Conservation (phyloP, 2,113 vertebrate genomes). For the Stictonetta naevosa region DNA sequence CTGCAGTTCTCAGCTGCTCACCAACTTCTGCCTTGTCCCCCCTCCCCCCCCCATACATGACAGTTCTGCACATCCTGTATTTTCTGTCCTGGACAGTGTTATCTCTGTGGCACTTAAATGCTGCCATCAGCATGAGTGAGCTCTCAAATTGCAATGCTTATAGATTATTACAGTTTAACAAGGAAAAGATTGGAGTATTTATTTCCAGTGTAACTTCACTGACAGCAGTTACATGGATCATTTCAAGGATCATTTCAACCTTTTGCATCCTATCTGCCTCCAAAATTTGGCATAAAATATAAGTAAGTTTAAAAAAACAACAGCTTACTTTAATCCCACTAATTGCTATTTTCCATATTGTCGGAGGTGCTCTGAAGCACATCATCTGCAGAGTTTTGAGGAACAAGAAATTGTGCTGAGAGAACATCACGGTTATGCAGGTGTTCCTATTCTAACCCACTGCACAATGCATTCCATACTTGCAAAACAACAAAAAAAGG, state of each 20-base stretch:
- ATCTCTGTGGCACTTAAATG: background rate
- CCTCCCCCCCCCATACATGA: background rate
- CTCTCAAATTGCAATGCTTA: background rate
- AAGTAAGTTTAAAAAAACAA: background rate
- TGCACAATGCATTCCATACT: constrained; percentile 16
- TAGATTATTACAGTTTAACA: background rate
- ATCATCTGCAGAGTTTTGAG: background rate
- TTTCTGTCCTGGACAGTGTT: background rate
- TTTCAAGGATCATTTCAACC: background rate
- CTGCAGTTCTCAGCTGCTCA: constrained; percentile 23
- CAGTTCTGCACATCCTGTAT: background rate
- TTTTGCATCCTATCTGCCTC: background rate
- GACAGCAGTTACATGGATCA: background rate
- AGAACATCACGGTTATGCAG: constrained; percentile 26
- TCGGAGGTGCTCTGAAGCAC: background rate
- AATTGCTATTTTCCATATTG: background rate
- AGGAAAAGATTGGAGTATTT: background rate
- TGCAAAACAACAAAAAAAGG: constrained; percentile 14
- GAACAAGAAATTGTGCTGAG: background rate
- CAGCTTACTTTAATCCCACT: background rate
- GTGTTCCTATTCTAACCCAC: constrained; percentile 3
- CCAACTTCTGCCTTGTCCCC: background rate
- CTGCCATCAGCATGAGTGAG: background rate
- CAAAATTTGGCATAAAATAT: background rate
- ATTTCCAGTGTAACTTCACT: background rate